Base-by-base conservation (phyloP, 2,113 vertebrate species). In the Pholis gunnellus region DNA sequence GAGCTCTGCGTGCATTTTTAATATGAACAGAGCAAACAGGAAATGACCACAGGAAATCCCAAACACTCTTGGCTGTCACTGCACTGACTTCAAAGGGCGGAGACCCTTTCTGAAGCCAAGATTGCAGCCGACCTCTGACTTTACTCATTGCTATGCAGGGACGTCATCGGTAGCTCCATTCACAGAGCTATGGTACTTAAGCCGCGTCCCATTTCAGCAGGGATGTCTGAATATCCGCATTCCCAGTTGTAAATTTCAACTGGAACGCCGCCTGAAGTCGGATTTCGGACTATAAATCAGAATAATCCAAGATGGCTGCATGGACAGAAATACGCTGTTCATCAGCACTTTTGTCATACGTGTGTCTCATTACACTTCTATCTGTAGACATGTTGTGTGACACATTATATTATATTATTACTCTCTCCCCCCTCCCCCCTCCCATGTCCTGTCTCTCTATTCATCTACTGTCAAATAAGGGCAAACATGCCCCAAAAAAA, bases 11-110 rank as follows among this genome's bases (percentile, higher is more conserved):
- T 50, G 56, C 75, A 89, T 89, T 86, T 86, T 87, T 82, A 75
- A 78, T 72, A 86, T 80, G 77, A 90, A 85, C 69, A 73, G 56
- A 86, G 78, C 38, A 72, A 77, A 71, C 66, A 77, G 74, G 69
- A 48, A 82, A 71, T n/a, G 40, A 80, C 74, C 61, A 71, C 71
- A 82, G 76, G 75, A 79, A 78, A 77, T 66, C 66, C 2, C 17
- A 31, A 61, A 40, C 5, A 34, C 73, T 73, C 34, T 31, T 22
- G 9, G 50, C 69, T 29, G 5, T 77, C 31, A 57, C 29, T 42
- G 70, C 65, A 57, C 27, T 14, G 34, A 78, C 72, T 75, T 74
- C 59, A 77, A 67, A 78, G 52, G 52, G 40, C 75, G 72, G 72
- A 57, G 77, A 73, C 46, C 6, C 4, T 59, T 85, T 64, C 20